Evolutionary conservation across 2,888 invertebrate species (phyloP).

Genomic region (Iphiclides podalirius): DNA sequence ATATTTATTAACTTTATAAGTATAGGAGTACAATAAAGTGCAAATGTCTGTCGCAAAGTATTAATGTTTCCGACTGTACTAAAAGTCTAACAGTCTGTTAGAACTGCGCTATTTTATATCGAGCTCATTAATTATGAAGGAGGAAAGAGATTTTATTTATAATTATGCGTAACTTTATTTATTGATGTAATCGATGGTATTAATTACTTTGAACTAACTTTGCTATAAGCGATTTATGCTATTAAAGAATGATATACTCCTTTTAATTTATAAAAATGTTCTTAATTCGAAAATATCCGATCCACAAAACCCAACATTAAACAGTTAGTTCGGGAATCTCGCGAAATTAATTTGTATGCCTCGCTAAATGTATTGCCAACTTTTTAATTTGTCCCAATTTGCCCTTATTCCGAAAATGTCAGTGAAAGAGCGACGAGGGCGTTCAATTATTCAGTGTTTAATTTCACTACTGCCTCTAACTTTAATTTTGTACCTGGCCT

Average conservation of each 20-base stretch:
- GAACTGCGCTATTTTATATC: slow-evolving; percentile 22
- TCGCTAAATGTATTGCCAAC: slow-evolving; percentile 9
- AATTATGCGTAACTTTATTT: not conserved
- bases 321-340: slow-evolving; percentile 9
- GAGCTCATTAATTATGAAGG: slow-evolving; percentile 24
- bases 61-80: slow-evolving; percentile 18
- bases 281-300: slow-evolving; percentile 1
- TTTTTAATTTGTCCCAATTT: slow-evolving; percentile 16
- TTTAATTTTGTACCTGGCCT: slow-evolving; percentile 8
- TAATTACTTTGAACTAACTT: too few relatives aligned
- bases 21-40: too few relatives aligned
- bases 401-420: slow-evolving; percentile 16
- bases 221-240: not conserved
- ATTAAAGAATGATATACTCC: not conserved
- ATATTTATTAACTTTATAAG: too few relatives aligned
- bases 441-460: slow-evolving; percentile 21
- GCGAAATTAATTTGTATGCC: slow-evolving; percentile 12
- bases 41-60: slow-evolving; percentile 1
- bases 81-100: slow-evolving; percentile 13
- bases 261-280: not conserved
- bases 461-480: slow-evolving; percentile 14
- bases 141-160: slow-evolving; percentile 21
- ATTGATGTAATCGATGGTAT: too few relatives aligned
- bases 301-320: not conserved
- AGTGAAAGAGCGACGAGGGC: slow-evolving; percentile 2